Conservation (phyloP, 1,140 invertebrate species). For the Panagrolaimus sp. region DNA sequence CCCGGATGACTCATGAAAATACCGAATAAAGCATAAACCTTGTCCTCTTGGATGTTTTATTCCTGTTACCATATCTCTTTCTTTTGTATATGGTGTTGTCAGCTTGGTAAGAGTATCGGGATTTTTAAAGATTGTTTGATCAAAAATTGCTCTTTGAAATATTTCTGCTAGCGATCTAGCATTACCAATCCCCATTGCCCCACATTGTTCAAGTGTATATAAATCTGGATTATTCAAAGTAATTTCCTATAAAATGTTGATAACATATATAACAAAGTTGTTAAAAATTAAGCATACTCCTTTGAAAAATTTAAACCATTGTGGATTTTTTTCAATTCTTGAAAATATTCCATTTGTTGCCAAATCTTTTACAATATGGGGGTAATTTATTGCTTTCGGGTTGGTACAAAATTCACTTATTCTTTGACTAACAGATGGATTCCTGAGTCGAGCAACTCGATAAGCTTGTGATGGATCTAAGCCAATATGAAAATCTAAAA, state of each 20-base stretch:
- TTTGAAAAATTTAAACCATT: conserved; percentile 38
- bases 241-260: conserved; percentile 28
- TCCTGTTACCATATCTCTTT: conserved; percentile 24
- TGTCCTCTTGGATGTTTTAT: conserved; percentile 24
- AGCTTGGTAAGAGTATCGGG: conserved; percentile 11
- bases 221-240: conserved; percentile 43
- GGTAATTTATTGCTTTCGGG: conserved; percentile 35
- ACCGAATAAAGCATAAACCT: conserved; percentile 21
- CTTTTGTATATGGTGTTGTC: neutral
- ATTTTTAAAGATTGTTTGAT: conserved; percentile 12
- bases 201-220: conserved; percentile 43
- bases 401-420: conserved; percentile 34
- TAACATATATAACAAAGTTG: conserved; percentile 11
- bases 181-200: conserved; percentile 55
- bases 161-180: conserved; percentile 55
- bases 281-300: neutral
- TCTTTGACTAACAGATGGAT: conserved; percentile 30
- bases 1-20: neutral
- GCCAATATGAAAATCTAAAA: conserved; percentile 37
- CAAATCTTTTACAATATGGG: conserved; percentile 19
- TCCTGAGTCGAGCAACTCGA: conserved; percentile 41
- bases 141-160: conserved; percentile 30
- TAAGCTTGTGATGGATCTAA: conserved; percentile 29
- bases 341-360: conserved; percentile 27
- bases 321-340: conserved; percentile 34